Percentiles rank a stretch among this genome's conserved stretches.
Conservation (phyloP, 2,113 vertebrate genomes). For the Megaceryle maxima region DNA sequence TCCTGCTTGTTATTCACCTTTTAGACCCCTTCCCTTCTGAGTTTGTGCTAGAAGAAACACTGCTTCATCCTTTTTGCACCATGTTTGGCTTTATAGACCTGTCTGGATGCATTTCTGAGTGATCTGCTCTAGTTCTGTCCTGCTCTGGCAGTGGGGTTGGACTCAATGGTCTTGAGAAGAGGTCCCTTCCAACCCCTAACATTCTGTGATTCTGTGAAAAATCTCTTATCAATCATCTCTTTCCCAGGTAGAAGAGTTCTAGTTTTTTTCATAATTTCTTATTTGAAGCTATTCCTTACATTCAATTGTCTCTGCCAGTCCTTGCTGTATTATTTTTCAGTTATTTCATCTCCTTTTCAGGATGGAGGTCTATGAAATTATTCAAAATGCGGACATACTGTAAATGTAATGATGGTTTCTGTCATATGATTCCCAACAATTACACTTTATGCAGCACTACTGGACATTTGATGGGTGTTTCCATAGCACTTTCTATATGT, state of each 20-base stretch:
- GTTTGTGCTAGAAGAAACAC: not conserved
- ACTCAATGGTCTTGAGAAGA: no score
- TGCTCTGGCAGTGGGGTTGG: no score
- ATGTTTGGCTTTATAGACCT: not conserved
- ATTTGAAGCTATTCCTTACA: not conserved
- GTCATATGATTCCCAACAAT: not conserved
- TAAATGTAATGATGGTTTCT: not conserved
- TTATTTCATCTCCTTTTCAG: not conserved
- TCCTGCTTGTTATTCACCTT: not conserved
- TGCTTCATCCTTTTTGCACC: not conserved
- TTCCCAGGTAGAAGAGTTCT: not conserved
- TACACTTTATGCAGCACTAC: not conserved
- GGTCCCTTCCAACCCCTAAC: no score
- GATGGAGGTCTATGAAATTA: not conserved
- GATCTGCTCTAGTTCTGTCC: no score
- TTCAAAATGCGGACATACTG: not conserved
- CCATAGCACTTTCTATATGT: not conserved
- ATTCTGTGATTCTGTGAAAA: not conserved
- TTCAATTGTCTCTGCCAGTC: not conserved
- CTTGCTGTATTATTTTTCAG: not conserved
- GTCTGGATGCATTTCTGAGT: no score
- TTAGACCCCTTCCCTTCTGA: not conserved
- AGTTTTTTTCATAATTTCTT: not conserved
- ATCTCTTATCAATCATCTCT: not conserved
- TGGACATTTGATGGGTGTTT: not conserved